These are phyloP conservation scores for Tetheella fluctuosa DNA, from an alignment of 2,888 invertebrate genomes.

Conservation along the genomic window DNA sequence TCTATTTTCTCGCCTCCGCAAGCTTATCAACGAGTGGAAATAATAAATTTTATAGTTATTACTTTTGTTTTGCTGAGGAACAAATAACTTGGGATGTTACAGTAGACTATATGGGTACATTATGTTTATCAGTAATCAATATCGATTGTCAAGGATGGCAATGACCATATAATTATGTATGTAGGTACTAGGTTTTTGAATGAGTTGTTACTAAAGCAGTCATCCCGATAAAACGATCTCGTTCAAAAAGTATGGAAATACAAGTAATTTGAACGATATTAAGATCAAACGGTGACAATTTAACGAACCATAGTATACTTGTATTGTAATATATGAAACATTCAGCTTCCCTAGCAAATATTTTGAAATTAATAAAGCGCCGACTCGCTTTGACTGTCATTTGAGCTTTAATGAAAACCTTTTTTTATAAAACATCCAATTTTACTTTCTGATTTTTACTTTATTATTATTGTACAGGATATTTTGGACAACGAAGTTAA, in stretches of 20 bases:
- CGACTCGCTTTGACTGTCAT: conserved; percentile 6
- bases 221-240: no score
- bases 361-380: conserved; percentile 2
- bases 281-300: not conserved
- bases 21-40: conserved; percentile 58
- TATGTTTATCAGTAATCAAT: no score
- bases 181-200: no score
- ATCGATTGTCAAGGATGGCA: no score
- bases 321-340: conserved; percentile 1
- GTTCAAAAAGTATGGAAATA: not conserved
- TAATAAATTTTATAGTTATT: conserved; percentile 36
- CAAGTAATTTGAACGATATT: not conserved
- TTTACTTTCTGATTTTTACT: no score
- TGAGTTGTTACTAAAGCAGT: no score
- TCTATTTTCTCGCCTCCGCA: conserved; percentile 53
- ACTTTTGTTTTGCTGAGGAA: not conserved
- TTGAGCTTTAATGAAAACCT: not conserved
- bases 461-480: no score
- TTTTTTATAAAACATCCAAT: not conserved
- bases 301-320: not conserved
- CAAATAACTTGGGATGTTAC: not conserved
- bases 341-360: not conserved
- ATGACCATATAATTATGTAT: no score
- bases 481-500: no score
- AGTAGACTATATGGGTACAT: not conserved